These are phyloP conservation scores for Drosophila mettleri DNA, from an alignment of 2,888 invertebrate species.

Conservation along the genomic window DNA sequence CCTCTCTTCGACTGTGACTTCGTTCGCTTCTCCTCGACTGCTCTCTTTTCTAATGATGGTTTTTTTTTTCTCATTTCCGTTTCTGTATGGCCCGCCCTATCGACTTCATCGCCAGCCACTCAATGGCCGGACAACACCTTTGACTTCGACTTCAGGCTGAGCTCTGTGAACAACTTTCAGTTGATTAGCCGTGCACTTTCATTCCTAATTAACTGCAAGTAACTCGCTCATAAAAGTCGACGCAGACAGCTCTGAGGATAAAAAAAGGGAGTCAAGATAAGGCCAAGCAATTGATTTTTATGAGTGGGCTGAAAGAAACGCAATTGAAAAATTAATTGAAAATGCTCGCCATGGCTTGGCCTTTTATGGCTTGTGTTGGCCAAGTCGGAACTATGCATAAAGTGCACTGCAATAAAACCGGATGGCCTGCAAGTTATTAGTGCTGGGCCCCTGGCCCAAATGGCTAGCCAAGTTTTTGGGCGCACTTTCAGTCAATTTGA, in stretches of 20 bases:
- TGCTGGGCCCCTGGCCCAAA: conserved; percentile 13
- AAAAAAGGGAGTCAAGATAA: conserved; percentile 14
- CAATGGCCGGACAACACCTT: conserved; percentile 57
- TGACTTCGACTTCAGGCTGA: conserved; percentile 24
- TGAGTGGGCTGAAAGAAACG: conserved; percentile 29
- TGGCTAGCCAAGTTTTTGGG: conserved; percentile 14
- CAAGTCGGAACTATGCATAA: conserved; percentile 15
- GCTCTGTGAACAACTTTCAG: conserved; percentile 57
- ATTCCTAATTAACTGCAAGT: conserved; percentile 73
- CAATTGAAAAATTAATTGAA: conserved; percentile 66
- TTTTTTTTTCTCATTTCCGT: conserved; percentile 64
- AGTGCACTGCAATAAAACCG: conserved; percentile 40
- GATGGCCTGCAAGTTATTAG: conserved; percentile 49
- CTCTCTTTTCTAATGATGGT: background rate
- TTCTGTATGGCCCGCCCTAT: conserved; percentile 41
- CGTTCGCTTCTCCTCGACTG: conserved; percentile 5
- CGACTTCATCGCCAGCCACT: conserved; percentile 40
- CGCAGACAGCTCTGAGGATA: conserved; percentile 14
- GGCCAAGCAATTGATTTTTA: conserved; percentile 63
- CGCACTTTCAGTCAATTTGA: conserved; percentile 56
- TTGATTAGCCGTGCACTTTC: conserved; percentile 67
- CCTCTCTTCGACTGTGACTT: conserved; percentile 10
- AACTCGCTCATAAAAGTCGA: conserved; percentile 63
- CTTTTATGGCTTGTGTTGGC: conserved; percentile 12
- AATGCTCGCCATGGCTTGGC: conserved; percentile 41